These are phyloP conservation scores for Malurus alboscapulatus DNA, from an alignment of 2,113 vertebrate species.

Conservation along the genomic window DNA sequence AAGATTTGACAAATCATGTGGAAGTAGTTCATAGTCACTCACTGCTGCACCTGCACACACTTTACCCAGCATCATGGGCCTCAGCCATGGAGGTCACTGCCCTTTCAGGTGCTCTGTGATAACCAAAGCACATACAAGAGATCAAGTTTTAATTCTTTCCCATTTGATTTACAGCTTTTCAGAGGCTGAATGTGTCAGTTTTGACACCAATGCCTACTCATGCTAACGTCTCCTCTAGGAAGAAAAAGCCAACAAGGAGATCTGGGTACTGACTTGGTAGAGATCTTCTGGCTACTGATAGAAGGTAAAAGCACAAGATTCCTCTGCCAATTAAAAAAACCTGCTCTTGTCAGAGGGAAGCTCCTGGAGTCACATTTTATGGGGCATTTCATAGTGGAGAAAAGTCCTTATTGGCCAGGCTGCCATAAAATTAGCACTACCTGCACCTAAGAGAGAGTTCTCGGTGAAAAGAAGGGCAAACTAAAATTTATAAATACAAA, in stretches of 20 bases:
- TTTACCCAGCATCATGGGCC: background rate
- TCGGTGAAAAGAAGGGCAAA: background rate
- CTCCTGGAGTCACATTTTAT: background rate
- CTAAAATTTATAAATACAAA: background rate
- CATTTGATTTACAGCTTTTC: background rate
- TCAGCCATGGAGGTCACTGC: background rate
- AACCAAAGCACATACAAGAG: background rate
- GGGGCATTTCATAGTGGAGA: background rate
- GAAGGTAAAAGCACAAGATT: background rate
- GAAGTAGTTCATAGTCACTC: background rate
- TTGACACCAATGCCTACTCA: background rate
- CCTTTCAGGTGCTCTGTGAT: background rate
- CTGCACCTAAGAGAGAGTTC: background rate
- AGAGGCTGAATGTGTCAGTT: background rate
- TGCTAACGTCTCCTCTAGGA: background rate
- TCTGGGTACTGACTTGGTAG: background rate
- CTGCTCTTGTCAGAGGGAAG: background rate
- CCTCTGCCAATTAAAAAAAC: background rate
- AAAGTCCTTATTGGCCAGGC: background rate
- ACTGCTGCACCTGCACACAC: rapidly evolving
- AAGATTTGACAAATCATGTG: background rate
- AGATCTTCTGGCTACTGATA: background rate
- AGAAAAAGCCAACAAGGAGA: background rate
- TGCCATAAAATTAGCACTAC: background rate
- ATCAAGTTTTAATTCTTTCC: background rate